Percentiles rank a stretch among this genome's conserved stretches.
These are phyloP conservation scores for Epistrophella euchroma DNA, from an alignment of 2,888 invertebrate genomes.

Conservation along the genomic window DNA sequence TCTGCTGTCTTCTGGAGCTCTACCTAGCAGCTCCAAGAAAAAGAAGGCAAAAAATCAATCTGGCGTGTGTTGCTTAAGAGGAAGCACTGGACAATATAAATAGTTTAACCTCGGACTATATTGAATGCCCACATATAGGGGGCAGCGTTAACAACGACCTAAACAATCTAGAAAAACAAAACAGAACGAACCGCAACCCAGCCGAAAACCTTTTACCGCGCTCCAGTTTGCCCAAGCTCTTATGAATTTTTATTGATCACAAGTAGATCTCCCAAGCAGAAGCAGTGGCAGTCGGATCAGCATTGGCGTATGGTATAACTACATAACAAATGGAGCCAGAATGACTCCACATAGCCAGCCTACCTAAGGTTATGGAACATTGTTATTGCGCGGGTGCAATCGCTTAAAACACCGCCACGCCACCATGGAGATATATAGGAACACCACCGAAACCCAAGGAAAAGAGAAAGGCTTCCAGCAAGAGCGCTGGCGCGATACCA, in stretches of 20 bases:
- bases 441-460: constrained; percentile 53
- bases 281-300: constrained; percentile 8
- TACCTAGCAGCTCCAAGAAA: background rate
- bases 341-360: constrained; percentile 68
- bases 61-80: constrained; percentile 52
- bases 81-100: constrained; percentile 74
- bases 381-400: constrained; percentile 76
- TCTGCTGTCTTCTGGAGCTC: constrained; percentile 4
- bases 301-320: background rate
- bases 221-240: constrained; percentile 65
- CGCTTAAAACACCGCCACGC: constrained; percentile 58
- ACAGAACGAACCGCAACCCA: constrained; percentile 15
- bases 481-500: constrained; percentile 22
- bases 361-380: constrained; percentile 66
- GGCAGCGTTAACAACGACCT: constrained; percentile 60
- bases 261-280: constrained; percentile 69
- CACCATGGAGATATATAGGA: constrained; percentile 24
- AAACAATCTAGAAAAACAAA: constrained; percentile 45
- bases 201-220: constrained; percentile 22
- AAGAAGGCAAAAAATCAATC: constrained; percentile 45
- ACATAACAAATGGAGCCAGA: constrained; percentile 60
- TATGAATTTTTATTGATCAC: constrained; percentile 76
- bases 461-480: constrained; percentile 68
- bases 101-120: constrained; percentile 75
- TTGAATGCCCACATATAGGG: constrained; percentile 67